These are phyloP conservation scores for Ochropleura leucogaster DNA, from an alignment of 2,888 invertebrate species.

Conservation along the genomic window DNA sequence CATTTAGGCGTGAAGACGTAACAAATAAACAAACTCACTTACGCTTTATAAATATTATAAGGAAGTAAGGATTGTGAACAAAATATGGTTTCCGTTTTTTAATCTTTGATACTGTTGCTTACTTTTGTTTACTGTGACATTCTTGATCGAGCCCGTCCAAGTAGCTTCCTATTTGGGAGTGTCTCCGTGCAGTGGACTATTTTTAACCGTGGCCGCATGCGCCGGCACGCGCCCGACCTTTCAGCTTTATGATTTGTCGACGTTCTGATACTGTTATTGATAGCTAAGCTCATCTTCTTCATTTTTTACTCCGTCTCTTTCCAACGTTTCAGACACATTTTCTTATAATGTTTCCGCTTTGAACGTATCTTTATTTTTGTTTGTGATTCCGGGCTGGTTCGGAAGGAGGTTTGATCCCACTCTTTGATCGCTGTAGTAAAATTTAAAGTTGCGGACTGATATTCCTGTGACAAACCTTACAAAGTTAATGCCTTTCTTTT, in stretches of 20 bases:
- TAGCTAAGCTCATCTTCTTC: slow-evolving; percentile 67
- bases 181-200: slow-evolving; percentile 82
- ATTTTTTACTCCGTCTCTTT: slow-evolving; percentile 57
- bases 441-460: slow-evolving; percentile 22
- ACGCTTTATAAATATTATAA: too few species aligned
- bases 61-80: too few species aligned
- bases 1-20: too few species aligned
- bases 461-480: slow-evolving; percentile 5
- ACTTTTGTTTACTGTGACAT: slow-evolving; percentile 61
- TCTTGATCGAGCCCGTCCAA: slow-evolving; percentile 75
- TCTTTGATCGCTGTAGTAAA: slow-evolving; percentile 51
- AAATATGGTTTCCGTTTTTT: slow-evolving; percentile 18
- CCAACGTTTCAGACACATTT: slow-evolving; percentile 49
- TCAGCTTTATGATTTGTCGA: slow-evolving; percentile 83
- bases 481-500: neutral
- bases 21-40: too few species aligned
- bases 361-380: slow-evolving; percentile 55
- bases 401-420: slow-evolving; percentile 28
- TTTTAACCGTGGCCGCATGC: slow-evolving; percentile 82
- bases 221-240: slow-evolving; percentile 83
- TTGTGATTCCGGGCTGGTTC: slow-evolving; percentile 30
- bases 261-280: slow-evolving; percentile 77
- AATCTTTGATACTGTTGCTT: slow-evolving; percentile 24
- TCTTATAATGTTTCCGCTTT: slow-evolving; percentile 64
- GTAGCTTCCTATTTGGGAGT: slow-evolving; percentile 85